These are phyloP conservation scores for Ophion obscuratus DNA, from an alignment of 2,888 invertebrate species.

Conservation along the genomic window DNA sequence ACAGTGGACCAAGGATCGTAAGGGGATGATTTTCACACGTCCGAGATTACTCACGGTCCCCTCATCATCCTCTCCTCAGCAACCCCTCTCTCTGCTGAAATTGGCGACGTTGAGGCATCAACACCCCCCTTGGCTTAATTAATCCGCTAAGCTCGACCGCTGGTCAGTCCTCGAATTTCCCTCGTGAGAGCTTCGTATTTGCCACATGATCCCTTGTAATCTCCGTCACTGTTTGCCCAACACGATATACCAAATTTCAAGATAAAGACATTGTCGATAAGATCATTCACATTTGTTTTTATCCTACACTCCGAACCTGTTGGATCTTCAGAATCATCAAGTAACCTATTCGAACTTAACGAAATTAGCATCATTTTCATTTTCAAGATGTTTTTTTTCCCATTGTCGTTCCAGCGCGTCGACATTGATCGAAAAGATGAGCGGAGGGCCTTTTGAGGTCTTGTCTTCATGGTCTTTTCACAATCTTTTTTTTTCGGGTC, in stretches of 20 bases:
- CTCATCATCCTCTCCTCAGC: conserved; percentile 22
- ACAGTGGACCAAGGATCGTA: conserved; percentile 27
- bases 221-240: conserved; percentile 35
- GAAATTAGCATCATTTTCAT: neutral
- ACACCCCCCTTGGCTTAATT: conserved; percentile 82
- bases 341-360: too few relatives aligned
- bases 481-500: conserved; percentile 57
- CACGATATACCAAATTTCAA: neutral
- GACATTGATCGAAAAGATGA: conserved; percentile 69
- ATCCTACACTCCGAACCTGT: neutral
- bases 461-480: conserved; percentile 59
- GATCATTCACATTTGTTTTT: neutral
- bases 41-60: conserved; percentile 53
- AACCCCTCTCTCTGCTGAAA: conserved; percentile 58
- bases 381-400: neutral
- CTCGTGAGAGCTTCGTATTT: conserved; percentile 72
- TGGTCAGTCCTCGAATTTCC: conserved; percentile 75
- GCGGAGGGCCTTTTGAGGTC: conserved; percentile 67
- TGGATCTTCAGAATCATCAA: too few relatives aligned
- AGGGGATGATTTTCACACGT: conserved; percentile 65
- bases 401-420: conserved; percentile 1
- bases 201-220: conserved; percentile 66
- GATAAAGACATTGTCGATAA: neutral
- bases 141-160: conserved; percentile 81
- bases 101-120: conserved; percentile 79